Conservation (phyloP, 2,888 invertebrate genomes). For the Octonoba sinensis region DNA sequence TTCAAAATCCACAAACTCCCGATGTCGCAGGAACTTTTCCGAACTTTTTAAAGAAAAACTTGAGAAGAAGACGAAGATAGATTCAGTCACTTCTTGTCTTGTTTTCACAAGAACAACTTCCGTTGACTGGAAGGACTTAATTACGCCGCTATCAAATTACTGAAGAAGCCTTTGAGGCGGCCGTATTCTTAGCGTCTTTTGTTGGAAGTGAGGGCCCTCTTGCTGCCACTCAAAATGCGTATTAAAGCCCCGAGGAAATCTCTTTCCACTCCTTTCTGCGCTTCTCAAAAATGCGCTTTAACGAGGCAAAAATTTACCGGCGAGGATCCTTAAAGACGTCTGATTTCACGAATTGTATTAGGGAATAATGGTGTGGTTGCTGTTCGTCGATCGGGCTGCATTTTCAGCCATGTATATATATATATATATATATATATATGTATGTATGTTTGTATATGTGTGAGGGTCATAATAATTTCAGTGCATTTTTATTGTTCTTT, state of each 20-base stretch:
- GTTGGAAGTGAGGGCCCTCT: slow-evolving; percentile 20
- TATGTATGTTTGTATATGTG: too few relatives aligned
- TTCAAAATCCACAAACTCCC: too few relatives aligned
- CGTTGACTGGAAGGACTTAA: slow-evolving; percentile 34
- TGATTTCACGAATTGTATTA: slow-evolving; percentile 16
- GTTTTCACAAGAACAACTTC: slow-evolving; percentile 25
- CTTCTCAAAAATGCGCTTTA: slow-evolving; percentile 28
- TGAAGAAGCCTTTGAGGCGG: slow-evolving; percentile 28
- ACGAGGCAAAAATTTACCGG: slow-evolving; percentile 34
- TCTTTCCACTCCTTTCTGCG: slow-evolving; percentile 3
- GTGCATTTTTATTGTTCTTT: too few relatives aligned
- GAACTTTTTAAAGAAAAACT: too few relatives aligned
- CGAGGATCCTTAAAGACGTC: slow-evolving; percentile 2
- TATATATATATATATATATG: too few relatives aligned
- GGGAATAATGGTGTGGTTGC: slow-evolving; percentile 12
- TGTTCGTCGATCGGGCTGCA: background rate
- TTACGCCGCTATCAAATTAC: slow-evolving; percentile 53
- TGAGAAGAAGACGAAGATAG: too few relatives aligned
- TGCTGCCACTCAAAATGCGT: slow-evolving; percentile 49
- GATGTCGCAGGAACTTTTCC: too few relatives aligned
- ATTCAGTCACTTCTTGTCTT: background rate
- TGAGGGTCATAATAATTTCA: too few relatives aligned
- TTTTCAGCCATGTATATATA: too few relatives aligned
- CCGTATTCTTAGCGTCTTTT: slow-evolving; percentile 1
- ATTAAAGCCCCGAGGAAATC: slow-evolving; percentile 27